These are phyloP conservation scores for Hypanus sabinus DNA, from an alignment of 2,113 vertebrate genomes.

Conservation along the genomic window DNA sequence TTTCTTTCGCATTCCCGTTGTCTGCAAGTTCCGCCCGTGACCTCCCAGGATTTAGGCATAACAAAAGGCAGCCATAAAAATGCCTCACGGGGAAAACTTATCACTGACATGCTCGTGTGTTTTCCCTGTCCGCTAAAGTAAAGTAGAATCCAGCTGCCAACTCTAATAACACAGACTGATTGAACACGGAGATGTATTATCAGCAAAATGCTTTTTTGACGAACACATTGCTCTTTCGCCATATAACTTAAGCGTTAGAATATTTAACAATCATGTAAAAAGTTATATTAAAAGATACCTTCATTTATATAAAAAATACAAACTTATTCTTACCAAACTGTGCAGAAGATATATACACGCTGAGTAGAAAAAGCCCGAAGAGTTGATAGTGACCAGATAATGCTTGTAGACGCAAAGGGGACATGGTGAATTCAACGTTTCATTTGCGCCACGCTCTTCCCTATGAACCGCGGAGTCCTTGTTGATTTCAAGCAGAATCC, in stretches of 20 bases:
- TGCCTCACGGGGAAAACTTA: not conserved
- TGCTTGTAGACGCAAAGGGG: not conserved
- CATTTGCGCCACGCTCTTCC: not conserved
- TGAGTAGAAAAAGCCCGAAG: constrained; percentile 12
- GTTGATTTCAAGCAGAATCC: not conserved
- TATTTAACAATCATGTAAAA: not conserved
- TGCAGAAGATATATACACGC: not conserved
- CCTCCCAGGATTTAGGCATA: not conserved
- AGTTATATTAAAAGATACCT: not conserved
- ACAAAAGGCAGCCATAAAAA: constrained; percentile 1
- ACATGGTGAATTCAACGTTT: constrained; percentile 17
- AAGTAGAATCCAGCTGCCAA: constrained; percentile 11
- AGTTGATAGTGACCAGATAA: not conserved
- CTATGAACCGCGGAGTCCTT: not conserved
- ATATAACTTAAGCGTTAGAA: not conserved
- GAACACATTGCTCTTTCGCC: not conserved
- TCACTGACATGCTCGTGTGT: not conserved
- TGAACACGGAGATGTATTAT: not conserved
- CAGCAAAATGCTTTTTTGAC: not conserved
- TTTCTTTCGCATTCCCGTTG: not conserved
- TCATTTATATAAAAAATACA: not conserved
- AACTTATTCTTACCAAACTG: constrained; percentile 33
- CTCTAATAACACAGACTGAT: not conserved
- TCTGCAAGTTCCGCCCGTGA: constrained; percentile 4
- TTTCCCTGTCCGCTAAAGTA: not conserved